Percentiles rank a stretch among this genome's conserved stretches.
Evolutionary conservation across 2,888 invertebrate species (phyloP).

Genomic region (Plagodis dolabraria): DNA sequence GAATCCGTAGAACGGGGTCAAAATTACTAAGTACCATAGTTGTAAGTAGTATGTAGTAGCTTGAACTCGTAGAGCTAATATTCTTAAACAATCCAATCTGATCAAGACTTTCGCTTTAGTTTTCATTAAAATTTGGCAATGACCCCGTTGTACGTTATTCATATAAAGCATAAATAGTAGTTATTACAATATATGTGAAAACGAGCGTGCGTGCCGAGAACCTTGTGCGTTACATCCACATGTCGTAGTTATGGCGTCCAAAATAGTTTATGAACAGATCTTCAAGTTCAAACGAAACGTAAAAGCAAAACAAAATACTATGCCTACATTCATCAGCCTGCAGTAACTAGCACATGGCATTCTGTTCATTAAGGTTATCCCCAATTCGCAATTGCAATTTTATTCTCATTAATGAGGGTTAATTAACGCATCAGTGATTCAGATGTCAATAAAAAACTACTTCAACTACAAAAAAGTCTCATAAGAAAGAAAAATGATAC

Average conservation of each 20-base stretch:
- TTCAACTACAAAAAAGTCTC: too few relatives aligned
- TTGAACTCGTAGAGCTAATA: too few relatives aligned
- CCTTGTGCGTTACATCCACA: conserved; percentile 61
- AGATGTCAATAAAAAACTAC: background rate
- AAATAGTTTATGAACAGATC: conserved; percentile 59
- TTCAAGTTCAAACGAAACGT: conserved; percentile 36
- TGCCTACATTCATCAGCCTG: conserved; percentile 31
- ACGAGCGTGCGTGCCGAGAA: conserved; percentile 58
- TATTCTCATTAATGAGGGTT: conserved; percentile 16
- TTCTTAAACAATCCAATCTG: too few relatives aligned
- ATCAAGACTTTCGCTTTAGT: too few relatives aligned
- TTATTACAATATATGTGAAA: conserved; percentile 33
- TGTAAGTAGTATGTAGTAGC: too few relatives aligned
- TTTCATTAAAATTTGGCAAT: background rate
- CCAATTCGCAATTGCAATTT: conserved; percentile 36
- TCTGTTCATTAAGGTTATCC: conserved; percentile 59
- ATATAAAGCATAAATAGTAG: conserved; percentile 10
- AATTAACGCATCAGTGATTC: background rate
- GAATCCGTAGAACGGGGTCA: background rate
- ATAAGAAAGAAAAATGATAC: too few relatives aligned
- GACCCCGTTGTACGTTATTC: conserved; percentile 10
- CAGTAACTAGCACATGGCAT: conserved; percentile 36
- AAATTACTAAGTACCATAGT: too few relatives aligned
- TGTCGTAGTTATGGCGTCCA: conserved; percentile 65
- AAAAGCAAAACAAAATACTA: conserved; percentile 50